Conservation (phyloP, 2,888 invertebrate species). For the Megalurothrips usitatus region DNA sequence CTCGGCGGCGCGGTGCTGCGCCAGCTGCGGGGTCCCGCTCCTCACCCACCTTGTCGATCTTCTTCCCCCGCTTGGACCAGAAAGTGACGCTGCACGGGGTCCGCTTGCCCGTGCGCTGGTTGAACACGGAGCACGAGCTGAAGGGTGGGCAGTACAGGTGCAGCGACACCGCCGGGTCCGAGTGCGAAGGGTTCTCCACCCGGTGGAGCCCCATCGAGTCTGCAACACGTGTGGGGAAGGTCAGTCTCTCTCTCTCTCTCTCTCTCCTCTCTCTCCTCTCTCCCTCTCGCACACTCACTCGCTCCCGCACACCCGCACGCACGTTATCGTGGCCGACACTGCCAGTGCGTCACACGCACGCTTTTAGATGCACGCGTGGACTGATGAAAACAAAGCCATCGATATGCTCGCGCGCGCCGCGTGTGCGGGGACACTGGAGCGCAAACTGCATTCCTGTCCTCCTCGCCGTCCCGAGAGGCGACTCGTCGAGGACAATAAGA, state of each 20-base stretch:
- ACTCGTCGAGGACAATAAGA: no score
- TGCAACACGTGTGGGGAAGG: slow-evolving; percentile 45
- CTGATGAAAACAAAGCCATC: neutral
- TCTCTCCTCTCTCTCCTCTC: no score
- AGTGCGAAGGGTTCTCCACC: slow-evolving; percentile 89
- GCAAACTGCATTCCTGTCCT: no score
- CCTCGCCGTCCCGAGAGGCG: no score
- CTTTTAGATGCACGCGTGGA: slow-evolving; percentile 16
- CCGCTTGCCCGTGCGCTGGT: slow-evolving; percentile 80
- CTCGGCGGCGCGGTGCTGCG: no score
- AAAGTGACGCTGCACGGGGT: slow-evolving; percentile 73
- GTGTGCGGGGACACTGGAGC: neutral
- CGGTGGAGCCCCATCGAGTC: slow-evolving; percentile 92
- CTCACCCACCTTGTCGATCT: slow-evolving; percentile 56
- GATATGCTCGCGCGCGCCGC: no score
- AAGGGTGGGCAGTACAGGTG: slow-evolving; percentile 96
- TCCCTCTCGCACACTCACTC: no score
- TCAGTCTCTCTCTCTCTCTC: neutral
- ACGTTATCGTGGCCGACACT: no score
- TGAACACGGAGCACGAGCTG: slow-evolving; percentile 81
- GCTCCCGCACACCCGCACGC: no score
- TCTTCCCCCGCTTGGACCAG: slow-evolving; percentile 86
- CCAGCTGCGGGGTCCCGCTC: no score
- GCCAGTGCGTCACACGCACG: neutral
- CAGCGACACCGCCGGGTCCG: slow-evolving; percentile 82